These are phyloP conservation scores for Seira sanloemensis DNA, from an alignment of 2,888 invertebrate species.

Conservation along the genomic window DNA sequence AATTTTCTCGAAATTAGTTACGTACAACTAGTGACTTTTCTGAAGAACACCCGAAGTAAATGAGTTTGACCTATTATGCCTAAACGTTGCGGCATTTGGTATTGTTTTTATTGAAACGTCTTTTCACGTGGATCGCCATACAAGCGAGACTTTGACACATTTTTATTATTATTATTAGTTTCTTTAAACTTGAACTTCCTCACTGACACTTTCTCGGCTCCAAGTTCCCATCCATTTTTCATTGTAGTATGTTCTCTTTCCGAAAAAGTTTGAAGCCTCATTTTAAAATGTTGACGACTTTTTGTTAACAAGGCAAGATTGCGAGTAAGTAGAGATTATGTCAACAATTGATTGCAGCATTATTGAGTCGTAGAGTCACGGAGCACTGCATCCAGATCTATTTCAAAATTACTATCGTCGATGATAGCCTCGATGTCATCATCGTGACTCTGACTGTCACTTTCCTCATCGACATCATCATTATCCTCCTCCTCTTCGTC, in stretches of 20 bases:
- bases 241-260: neutral
- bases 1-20: too few species aligned
- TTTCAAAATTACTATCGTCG: too few species aligned
- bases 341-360: neutral
- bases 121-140: too few species aligned
- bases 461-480: conserved; percentile 68
- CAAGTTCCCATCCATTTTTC: neutral
- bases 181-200: too few species aligned
- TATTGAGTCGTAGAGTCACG: conserved; percentile 62
- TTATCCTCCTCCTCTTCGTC: conserved; percentile 71
- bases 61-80: too few species aligned
- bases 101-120: too few species aligned
- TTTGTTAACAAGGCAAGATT: neutral
- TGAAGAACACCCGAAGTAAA: too few species aligned
- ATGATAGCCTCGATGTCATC: too few species aligned
- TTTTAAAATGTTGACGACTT: neutral
- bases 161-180: too few species aligned
- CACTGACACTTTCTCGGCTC: neutral
- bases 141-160: too few species aligned
- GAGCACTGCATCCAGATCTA: conserved; percentile 65
- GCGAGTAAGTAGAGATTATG: neutral
- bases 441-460: conserved; percentile 63
- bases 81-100: too few species aligned
- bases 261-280: neutral
- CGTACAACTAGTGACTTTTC: too few species aligned